Conservation (phyloP, 2,113 vertebrate species). For the Anser cygnoides region DNA sequence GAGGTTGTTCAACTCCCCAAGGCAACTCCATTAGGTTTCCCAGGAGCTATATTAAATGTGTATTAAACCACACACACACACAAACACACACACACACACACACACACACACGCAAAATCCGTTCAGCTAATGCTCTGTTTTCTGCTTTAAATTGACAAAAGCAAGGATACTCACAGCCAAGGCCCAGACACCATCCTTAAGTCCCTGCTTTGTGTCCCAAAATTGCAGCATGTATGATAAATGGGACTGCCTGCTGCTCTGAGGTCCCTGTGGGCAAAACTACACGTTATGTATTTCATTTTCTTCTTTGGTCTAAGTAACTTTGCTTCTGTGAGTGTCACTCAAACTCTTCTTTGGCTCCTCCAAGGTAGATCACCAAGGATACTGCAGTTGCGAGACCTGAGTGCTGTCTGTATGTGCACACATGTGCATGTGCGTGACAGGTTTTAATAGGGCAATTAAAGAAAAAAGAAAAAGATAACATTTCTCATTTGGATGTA, state of each 20-base stretch:
- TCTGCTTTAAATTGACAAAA: conserved; percentile 29
- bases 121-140: conserved; percentile 32
- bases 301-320: conserved; percentile 25
- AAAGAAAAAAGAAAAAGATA: not conserved
- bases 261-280: conserved; percentile 2
- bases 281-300: conserved; percentile 10
- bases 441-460: not conserved
- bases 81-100: not conserved
- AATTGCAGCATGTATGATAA: not conserved
- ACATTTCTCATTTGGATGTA: not conserved
- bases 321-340: conserved; percentile 39
- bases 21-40: conserved; percentile 76
- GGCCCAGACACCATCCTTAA: not conserved
- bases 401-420: not conserved
- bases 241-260: not conserved
- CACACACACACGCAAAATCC: not conserved
- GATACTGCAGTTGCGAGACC: not conserved
- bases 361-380: not conserved
- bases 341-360: conserved; percentile 23
- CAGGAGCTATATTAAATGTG: conserved; percentile 69
- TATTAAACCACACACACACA: conserved; percentile 55
- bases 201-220: not conserved
- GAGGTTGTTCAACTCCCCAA: conserved; percentile 73
- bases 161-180: not conserved
- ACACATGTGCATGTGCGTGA: not conserved